Percentiles rank a stretch among this genome's conserved stretches.
These are phyloP conservation scores for Miichthys miiuy DNA, from an alignment of 2,797 vertebrate species.

Conservation along the genomic window DNA sequence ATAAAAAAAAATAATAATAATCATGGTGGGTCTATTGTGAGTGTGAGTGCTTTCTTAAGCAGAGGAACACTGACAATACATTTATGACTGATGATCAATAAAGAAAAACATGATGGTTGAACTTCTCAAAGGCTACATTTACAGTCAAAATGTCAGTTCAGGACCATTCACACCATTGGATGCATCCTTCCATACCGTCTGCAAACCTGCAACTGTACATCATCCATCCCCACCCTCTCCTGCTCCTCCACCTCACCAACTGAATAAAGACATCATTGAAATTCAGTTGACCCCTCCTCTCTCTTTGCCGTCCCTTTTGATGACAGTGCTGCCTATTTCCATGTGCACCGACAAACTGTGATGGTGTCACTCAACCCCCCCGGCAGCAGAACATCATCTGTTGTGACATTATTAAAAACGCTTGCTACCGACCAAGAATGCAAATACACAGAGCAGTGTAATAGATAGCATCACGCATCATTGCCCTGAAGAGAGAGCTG, in stretches of 20 bases:
- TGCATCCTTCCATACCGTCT: neutral
- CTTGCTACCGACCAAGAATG: conserved; percentile 67
- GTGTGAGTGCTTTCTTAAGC: neutral
- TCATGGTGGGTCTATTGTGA: too few species aligned
- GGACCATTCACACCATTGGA: neutral
- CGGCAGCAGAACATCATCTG: conserved; percentile 71
- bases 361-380: conserved; percentile 38
- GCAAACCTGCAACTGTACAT: neutral
- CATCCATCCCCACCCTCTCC: neutral
- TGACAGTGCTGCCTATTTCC: conserved; percentile 55
- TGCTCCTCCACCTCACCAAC: neutral
- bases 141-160: neutral
- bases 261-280: conserved; percentile 50
- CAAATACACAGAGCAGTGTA: conserved; percentile 78
- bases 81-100: neutral
- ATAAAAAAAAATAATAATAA: too few species aligned
- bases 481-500: conserved; percentile 66
- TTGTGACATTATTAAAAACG: conserved; percentile 81
- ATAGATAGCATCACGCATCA: conserved; percentile 79
- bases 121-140: neutral
- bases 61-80: neutral
- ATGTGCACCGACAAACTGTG: conserved; percentile 55
- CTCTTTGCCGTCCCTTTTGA: conserved; percentile 8
- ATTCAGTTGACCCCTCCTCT: conserved; percentile 38
- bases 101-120: neutral